Conservation (phyloP, 2,888 invertebrate genomes). For the Anodontia alba region DNA sequence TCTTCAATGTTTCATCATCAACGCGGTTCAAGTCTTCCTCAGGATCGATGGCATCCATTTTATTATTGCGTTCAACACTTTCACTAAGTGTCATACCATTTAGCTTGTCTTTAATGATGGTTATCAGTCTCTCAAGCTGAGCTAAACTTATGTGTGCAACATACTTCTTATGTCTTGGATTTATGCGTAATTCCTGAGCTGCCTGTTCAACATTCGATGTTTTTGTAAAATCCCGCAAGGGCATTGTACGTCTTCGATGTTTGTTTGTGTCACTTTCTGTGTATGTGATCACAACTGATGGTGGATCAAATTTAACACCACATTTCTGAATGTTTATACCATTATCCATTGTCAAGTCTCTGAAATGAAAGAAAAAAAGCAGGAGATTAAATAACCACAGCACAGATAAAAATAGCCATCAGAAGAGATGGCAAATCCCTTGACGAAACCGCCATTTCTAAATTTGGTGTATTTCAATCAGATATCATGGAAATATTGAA, state of each 20-base stretch:
- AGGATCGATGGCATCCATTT: slow-evolving; percentile 84
- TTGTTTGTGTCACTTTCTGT: slow-evolving; percentile 75
- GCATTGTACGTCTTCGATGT: slow-evolving; percentile 85
- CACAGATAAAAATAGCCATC: slow-evolving; percentile 18
- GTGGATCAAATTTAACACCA: slow-evolving; percentile 84
- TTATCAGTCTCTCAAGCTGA: slow-evolving; percentile 85
- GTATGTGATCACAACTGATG: slow-evolving; percentile 83
- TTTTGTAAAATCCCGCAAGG: slow-evolving; percentile 85
- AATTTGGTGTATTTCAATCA: too few species aligned
- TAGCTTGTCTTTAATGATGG: slow-evolving; percentile 85
- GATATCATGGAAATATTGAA: too few species aligned
- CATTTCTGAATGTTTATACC: slow-evolving; percentile 77
- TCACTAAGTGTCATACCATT: slow-evolving; percentile 84
- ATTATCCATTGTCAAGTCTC: slow-evolving; percentile 53
- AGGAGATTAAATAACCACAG: background rate
- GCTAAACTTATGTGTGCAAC: slow-evolving; percentile 83
- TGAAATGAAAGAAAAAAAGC: slow-evolving; percentile 27
- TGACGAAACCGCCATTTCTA: too few species aligned
- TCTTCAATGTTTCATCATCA: slow-evolving; percentile 83
- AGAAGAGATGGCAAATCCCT: too few species aligned
- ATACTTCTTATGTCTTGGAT: slow-evolving; percentile 83
- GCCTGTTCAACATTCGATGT: slow-evolving; percentile 82
- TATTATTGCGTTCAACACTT: slow-evolving; percentile 82
- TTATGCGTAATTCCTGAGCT: slow-evolving; percentile 81
- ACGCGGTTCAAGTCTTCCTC: slow-evolving; percentile 86